Conservation (phyloP, 1,140 invertebrate genomes). For the Agrypnia vestita region DNA sequence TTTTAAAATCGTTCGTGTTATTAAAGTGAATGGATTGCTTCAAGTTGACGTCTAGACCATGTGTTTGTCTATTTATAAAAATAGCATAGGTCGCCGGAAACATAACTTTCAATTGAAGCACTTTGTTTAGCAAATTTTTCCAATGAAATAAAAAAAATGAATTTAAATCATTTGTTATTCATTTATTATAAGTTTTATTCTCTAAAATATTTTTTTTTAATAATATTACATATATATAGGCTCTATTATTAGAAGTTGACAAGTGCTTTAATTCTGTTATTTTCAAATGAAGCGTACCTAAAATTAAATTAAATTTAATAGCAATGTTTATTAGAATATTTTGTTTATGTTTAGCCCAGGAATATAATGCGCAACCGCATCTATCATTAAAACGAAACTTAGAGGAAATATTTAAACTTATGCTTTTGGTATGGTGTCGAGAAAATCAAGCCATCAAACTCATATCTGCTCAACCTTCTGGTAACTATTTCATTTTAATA, state of each 20-base stretch:
- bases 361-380: conserved; percentile 36
- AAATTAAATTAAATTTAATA: neutral
- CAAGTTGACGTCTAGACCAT: neutral
- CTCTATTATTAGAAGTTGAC: too few species aligned
- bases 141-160: too few species aligned
- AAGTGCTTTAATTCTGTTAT: too few species aligned
- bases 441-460: conserved; percentile 80
- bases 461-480: conserved; percentile 73
- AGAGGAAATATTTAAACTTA: conserved; percentile 85
- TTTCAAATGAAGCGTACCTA: neutral
- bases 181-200: too few species aligned
- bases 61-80: conserved; percentile 21
- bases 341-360: conserved; percentile 35
- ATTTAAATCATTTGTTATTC: too few species aligned
- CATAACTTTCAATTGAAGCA: conserved; percentile 28
- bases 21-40: neutral
- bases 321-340: too few species aligned
- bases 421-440: conserved; percentile 86
- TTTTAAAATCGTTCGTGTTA: too few species aligned
- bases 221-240: too few species aligned
- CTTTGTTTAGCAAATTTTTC: neutral
- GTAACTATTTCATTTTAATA: conserved; percentile 65
- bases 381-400: conserved; percentile 76
- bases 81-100: conserved; percentile 28
- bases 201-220: too few species aligned